Conservation (phyloP, 2,797 vertebrate genomes). For the Xenopus petersii region DNA sequence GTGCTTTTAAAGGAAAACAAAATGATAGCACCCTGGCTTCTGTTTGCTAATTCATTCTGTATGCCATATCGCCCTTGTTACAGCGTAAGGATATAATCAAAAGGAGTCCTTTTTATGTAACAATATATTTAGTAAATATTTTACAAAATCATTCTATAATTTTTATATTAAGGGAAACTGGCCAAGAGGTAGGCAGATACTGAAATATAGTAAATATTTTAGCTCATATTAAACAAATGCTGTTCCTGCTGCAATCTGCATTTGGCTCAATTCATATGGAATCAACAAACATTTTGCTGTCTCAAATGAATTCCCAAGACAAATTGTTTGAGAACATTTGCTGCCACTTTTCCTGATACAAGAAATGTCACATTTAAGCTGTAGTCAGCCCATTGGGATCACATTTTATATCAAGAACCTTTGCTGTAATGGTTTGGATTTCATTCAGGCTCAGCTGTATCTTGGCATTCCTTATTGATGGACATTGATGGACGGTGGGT, state of each 20-base stretch:
- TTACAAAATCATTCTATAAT: no score
- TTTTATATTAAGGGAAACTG: not conserved
- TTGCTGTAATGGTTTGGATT: slow-evolving; percentile 6
- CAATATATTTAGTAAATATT: no score
- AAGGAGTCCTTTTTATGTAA: no score
- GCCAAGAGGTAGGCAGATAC: slow-evolving; percentile 20
- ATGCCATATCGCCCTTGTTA: no score
- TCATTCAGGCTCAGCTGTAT: not conserved
- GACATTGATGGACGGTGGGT: slow-evolving; percentile 11
- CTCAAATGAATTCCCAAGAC: slow-evolving; percentile 18
- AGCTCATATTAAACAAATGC: slow-evolving; percentile 19
- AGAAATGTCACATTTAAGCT: slow-evolving; percentile 20
- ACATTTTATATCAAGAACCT: slow-evolving; percentile 9
- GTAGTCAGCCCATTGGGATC: slow-evolving; percentile 21
- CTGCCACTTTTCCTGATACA: not conserved
- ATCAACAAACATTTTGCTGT: slow-evolving; percentile 7
- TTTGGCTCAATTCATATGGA: slow-evolving; percentile 5
- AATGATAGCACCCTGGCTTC: no score
- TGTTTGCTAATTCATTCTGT: no score
- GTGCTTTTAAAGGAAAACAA: no score
- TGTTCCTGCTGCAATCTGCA: not conserved
- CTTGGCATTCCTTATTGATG: not conserved
- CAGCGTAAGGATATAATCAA: no score
- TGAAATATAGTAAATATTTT: slow-evolving; percentile 17
- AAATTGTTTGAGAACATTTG: slow-evolving; percentile 17